phyloP scores from a whole-genome alignment of 2,888 invertebrate genomes.

The Lypha dubia region DNA sequence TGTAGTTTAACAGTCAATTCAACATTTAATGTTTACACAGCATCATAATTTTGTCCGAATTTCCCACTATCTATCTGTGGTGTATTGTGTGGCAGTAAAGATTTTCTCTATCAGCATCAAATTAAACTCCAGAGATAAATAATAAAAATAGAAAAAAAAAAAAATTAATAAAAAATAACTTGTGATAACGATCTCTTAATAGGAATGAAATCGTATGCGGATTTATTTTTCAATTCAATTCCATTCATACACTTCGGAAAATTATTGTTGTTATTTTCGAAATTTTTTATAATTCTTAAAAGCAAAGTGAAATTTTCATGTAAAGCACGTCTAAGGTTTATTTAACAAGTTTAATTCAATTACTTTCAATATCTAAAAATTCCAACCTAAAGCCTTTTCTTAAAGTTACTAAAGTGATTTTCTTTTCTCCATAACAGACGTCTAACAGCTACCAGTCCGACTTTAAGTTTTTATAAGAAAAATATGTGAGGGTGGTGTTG shows the following conservation, averaged over 20 bases:
- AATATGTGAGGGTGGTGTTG: no score
- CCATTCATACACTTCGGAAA: constrained; percentile 15
- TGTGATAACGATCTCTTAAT: constrained; percentile 50
- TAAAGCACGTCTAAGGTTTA: no score
- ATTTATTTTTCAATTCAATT: constrained; percentile 10
- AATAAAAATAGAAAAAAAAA: not conserved
- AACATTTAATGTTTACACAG: constrained; percentile 66
- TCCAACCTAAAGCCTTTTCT: no score
- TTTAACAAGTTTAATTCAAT: no score
- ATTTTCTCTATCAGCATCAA: constrained; percentile 57
- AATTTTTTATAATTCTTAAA: no score
- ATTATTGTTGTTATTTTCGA: not conserved
- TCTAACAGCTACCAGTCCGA: no score
- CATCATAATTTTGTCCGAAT: constrained; percentile 64
- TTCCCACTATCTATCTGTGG: not conserved
- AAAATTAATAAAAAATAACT: not conserved
- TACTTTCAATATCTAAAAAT: no score
- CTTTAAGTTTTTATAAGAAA: no score
- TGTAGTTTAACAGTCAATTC: constrained; percentile 69
- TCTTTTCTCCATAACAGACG: no score
- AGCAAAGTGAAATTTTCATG: no score
- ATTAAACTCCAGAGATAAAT: constrained; percentile 27
- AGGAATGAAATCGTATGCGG: constrained; percentile 24
- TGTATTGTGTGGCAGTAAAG: constrained; percentile 18
- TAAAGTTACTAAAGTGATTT: no score